Conservation (phyloP, 2,797 vertebrate genomes). For the Labeo calbasu region DNA sequence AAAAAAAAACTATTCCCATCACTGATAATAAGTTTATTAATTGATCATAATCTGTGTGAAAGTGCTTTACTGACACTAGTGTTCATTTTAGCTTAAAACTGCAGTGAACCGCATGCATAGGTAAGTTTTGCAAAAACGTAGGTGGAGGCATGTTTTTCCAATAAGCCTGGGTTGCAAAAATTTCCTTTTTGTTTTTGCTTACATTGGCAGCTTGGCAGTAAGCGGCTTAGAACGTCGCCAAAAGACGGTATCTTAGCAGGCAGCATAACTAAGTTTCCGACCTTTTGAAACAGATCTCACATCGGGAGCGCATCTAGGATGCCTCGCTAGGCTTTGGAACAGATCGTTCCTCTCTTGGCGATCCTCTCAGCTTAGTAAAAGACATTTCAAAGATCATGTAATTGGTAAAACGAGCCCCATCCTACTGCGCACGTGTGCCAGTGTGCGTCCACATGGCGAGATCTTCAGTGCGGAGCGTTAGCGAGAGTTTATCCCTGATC, state of each 20-base stretch:
- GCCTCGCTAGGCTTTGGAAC: conserved; percentile 1
- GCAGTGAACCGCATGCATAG: background rate
- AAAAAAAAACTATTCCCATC: too few relatives aligned
- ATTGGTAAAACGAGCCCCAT: conserved; percentile 21
- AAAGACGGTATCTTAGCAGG: background rate
- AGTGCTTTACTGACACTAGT: background rate
- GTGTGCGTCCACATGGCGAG: background rate
- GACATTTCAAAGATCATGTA: conserved; percentile 18
- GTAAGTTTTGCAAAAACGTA: background rate
- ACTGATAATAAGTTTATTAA: too few relatives aligned
- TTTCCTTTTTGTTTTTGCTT: background rate
- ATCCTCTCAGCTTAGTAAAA: conserved; percentile 11
- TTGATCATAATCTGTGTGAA: too few relatives aligned
- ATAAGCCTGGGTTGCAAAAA: background rate
- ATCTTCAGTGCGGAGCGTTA: background rate
- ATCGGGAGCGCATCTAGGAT: background rate
- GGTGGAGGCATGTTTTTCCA: background rate
- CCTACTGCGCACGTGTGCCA: conserved; percentile 14
- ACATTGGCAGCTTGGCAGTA: background rate
- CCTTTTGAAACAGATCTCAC: background rate
- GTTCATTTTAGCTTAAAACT: background rate
- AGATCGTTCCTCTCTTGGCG: background rate
- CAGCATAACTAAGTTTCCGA: background rate
- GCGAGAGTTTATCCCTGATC: conserved; percentile 15
- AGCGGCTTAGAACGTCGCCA: background rate